Conservation (phyloP, 92 coral and sea anemone species). For the Anthopleura xanthogrammica region DNA sequence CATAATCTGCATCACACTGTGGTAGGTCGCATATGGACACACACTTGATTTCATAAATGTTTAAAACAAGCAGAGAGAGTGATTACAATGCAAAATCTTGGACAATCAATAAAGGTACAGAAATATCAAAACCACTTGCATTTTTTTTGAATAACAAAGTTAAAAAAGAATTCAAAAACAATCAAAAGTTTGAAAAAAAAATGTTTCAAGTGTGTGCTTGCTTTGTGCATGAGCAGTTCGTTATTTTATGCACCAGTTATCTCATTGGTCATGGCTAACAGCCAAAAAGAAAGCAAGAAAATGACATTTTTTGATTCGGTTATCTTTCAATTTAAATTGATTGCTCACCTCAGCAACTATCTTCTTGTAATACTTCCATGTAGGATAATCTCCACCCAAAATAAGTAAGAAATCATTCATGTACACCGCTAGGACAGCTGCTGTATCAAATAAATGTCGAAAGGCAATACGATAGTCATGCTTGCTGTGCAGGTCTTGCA, state of each 20-base stretch:
- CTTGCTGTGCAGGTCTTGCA: constrained; percentile 39
- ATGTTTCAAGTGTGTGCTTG: not conserved
- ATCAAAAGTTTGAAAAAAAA: not conserved
- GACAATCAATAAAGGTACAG: too few relatives aligned
- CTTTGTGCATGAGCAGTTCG: not conserved
- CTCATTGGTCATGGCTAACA: too few relatives aligned
- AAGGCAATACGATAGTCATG: constrained; percentile 40
- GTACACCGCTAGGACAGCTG: constrained; percentile 47
- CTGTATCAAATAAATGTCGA: constrained; percentile 17
- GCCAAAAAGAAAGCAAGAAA: not conserved
- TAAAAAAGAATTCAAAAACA: too few relatives aligned
- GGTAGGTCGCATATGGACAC: not conserved
- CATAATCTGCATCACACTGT: not conserved
- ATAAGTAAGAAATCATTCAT: constrained; percentile 22
- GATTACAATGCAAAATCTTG: too few relatives aligned
- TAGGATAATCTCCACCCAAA: constrained; percentile 51
- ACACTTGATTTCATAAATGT: too few relatives aligned
- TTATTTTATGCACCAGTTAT: not conserved
- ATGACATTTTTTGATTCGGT: not conserved
- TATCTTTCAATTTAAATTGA: not conserved
- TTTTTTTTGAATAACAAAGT: too few relatives aligned
- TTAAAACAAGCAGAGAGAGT: too few relatives aligned
- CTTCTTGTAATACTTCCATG: constrained; percentile 53
- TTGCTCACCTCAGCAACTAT: constrained; percentile 41
- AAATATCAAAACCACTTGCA: too few relatives aligned